A percentile compares a stretch with the other conserved stretches of the same genome.
phyloP scores from a whole-genome alignment of 2,888 invertebrate species.

The Nezara viridula region DNA sequence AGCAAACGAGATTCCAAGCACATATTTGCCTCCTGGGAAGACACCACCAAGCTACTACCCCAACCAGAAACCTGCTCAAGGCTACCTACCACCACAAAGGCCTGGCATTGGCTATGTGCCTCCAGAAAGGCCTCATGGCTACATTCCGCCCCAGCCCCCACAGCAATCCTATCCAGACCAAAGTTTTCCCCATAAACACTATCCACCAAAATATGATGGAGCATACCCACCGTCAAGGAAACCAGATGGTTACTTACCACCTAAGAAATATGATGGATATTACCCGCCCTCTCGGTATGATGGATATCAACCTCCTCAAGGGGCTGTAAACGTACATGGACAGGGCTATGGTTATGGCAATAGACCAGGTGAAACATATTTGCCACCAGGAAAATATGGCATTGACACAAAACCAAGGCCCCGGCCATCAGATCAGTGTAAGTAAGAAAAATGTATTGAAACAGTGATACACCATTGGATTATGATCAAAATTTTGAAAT shows the following conservation, averaged over 20 bases:
- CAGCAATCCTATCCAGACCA: slow-evolving; percentile 58
- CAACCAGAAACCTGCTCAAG: slow-evolving; percentile 23
- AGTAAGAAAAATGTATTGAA: slow-evolving; percentile 51
- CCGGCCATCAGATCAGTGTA: slow-evolving; percentile 62
- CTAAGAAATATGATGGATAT: slow-evolving; percentile 54
- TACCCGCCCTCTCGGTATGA: not conserved
- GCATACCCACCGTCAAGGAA: slow-evolving; percentile 55
- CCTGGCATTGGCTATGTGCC: slow-evolving; percentile 33
- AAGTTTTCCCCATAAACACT: slow-evolving; percentile 31
- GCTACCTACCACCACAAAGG: slow-evolving; percentile 45
- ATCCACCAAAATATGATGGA: slow-evolving; percentile 43
- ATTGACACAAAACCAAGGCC: slow-evolving; percentile 59
- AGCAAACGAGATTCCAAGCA: slow-evolving; percentile 54
- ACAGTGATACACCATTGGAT: not conserved
- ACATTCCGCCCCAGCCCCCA: slow-evolving; percentile 54
- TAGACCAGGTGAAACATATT: slow-evolving; percentile 59
- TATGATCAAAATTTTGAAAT: slow-evolving; percentile 24
- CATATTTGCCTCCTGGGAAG: slow-evolving; percentile 55
- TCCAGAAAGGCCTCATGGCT: slow-evolving; percentile 53
- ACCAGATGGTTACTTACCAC: slow-evolving; percentile 60
- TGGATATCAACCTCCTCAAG: slow-evolving; percentile 53
- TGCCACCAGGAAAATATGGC: slow-evolving; percentile 62
- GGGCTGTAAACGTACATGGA: not conserved
- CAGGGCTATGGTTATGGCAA: slow-evolving; percentile 17
- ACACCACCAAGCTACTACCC: slow-evolving; percentile 27